phyloP scores from a whole-genome alignment of 2,888 invertebrate species.

The Drosophila paranaensis region DNA sequence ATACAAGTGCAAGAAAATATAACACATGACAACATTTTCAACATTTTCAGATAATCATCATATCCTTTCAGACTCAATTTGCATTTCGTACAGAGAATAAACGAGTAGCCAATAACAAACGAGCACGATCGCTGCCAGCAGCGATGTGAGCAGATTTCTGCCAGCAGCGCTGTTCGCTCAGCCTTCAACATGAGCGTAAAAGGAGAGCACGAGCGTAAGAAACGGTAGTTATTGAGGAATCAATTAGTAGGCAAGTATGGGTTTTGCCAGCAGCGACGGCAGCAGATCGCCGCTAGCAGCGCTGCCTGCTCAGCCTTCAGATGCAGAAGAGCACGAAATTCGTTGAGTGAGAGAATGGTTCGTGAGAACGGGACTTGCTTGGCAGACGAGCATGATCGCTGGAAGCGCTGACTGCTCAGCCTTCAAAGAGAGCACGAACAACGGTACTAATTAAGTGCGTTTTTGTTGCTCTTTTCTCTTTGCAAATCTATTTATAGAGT shows the following conservation, averaged over 20 bases:
- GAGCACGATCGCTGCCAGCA: background rate
- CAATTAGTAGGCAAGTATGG: no score
- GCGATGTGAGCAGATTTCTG: background rate
- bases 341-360: no score
- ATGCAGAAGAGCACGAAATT: no score
- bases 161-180: background rate
- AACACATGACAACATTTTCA: no score
- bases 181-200: background rate
- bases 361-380: no score
- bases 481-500: background rate
- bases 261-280: no score
- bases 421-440: background rate
- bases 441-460: no score
- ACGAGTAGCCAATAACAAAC: background rate
- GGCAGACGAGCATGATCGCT: no score
- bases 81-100: background rate
- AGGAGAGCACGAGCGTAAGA: background rate
- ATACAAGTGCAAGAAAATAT: no score
- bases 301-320: no score
- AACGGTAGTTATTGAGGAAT: background rate
- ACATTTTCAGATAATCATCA: background rate
- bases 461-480: background rate
- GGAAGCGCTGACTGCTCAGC: no score
- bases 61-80: background rate
- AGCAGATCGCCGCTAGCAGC: no score